Evolutionary conservation across 2,888 invertebrate genomes (phyloP).

Genomic region (Norana najaformis): DNA sequence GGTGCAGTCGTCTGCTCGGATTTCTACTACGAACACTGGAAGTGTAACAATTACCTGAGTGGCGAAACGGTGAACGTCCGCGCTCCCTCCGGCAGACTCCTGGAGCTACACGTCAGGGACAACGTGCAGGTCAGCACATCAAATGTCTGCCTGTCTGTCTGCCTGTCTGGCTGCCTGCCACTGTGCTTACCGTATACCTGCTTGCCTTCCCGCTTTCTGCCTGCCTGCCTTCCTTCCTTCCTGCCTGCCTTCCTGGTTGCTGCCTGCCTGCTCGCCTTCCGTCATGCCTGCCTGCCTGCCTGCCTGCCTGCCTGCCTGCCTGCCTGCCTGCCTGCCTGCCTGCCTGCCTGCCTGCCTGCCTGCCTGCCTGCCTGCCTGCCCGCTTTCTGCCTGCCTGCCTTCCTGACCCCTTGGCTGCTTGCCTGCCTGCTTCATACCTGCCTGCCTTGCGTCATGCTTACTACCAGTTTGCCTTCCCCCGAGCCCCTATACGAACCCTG

Average conservation of each 20-base stretch:
- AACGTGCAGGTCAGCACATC: background rate
- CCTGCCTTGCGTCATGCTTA: too few relatives aligned
- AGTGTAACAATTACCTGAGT: background rate
- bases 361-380: background rate
- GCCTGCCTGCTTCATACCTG: background rate
- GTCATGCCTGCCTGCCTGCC: too few relatives aligned
- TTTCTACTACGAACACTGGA: constrained; percentile 17
- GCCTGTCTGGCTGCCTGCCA: too few relatives aligned
- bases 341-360: background rate
- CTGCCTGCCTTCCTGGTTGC: too few relatives aligned
- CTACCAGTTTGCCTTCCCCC: too few relatives aligned
- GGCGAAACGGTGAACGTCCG: background rate
- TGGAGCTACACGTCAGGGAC: constrained; percentile 23
- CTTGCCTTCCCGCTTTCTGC: too few relatives aligned
- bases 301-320: background rate
- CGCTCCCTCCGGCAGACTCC: background rate
- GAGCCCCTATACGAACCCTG: too few relatives aligned
- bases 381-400: background rate
- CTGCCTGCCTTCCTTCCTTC: too few relatives aligned
- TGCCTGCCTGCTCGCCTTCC: too few relatives aligned
- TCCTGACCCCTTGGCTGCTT: background rate
- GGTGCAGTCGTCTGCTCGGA: background rate
- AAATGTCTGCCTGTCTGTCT: too few relatives aligned
- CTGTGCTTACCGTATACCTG: too few relatives aligned
- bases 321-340: background rate